These are phyloP conservation scores for Drosophila austrosaltans DNA, from an alignment of 2,888 invertebrate species.

Conservation along the genomic window DNA sequence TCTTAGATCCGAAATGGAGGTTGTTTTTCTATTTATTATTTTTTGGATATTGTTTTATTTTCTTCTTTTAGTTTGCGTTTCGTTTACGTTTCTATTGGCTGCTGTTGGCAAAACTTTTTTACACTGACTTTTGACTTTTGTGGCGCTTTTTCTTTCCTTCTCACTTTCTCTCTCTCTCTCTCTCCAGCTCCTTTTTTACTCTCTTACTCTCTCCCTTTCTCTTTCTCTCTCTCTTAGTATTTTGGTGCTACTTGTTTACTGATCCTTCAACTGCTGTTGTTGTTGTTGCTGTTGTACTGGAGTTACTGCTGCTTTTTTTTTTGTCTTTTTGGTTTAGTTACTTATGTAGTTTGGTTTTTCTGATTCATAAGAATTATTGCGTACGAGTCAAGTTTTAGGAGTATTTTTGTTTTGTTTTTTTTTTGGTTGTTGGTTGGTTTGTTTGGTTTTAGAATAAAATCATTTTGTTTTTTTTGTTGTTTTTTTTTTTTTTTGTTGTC, in stretches of 20 bases:
- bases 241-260: neutral
- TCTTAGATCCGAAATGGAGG: neutral
- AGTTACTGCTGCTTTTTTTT: neutral
- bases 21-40: slow-evolving; percentile 35
- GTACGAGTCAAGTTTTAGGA: slow-evolving; percentile 37
- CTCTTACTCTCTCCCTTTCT: slow-evolving; percentile 15
- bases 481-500: slow-evolving; percentile 40
- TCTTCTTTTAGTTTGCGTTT: slow-evolving; percentile 20
- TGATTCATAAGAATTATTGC: slow-evolving; percentile 69
- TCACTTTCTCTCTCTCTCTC: neutral
- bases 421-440: slow-evolving; percentile 25
- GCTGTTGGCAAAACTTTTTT: slow-evolving; percentile 6
- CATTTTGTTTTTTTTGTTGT: slow-evolving; percentile 53
- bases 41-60: slow-evolving; percentile 19
- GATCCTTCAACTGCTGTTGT: slow-evolving; percentile 2
- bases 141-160: slow-evolving; percentile 13
- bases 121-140: neutral
- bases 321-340: slow-evolving; percentile 26
- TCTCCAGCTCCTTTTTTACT: neutral
- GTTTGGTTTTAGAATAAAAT: slow-evolving; percentile 59
- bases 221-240: neutral
- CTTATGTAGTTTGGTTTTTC: slow-evolving; percentile 37
- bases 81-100: neutral
- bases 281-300: neutral
- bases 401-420: slow-evolving; percentile 14